These are phyloP conservation scores for Cyphotilapia sp. DNA, from an alignment of 2,113 vertebrate species.

Conservation along the genomic window DNA sequence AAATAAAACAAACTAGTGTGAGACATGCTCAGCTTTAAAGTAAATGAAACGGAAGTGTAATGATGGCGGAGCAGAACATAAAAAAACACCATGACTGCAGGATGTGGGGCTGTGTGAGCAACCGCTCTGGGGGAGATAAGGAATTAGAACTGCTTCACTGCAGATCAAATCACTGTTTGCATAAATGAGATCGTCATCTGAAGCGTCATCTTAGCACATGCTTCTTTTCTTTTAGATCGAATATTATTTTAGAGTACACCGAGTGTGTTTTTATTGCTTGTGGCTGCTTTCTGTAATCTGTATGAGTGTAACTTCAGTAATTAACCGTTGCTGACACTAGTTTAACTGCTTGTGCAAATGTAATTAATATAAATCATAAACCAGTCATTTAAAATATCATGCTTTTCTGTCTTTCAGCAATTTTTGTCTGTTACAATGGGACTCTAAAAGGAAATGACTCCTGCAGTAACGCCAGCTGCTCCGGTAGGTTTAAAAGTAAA, in stretches of 20 bases:
- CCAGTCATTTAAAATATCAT: not conserved
- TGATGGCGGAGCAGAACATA: not conserved
- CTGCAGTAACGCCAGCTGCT: slow-evolving; percentile 16
- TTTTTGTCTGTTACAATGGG: not conserved
- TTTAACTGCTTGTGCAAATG: not conserved
- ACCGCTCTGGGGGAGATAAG: not conserved
- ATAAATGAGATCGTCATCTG: not conserved
- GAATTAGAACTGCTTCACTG: not conserved
- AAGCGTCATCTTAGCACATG: not conserved
- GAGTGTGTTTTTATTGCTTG: not conserved
- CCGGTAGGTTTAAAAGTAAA: slow-evolving; percentile 13
- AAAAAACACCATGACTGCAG: not conserved
- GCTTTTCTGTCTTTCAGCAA: slow-evolving; percentile 12
- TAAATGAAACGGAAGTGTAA: not conserved
- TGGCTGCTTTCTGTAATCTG: not conserved
- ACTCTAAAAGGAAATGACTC: not conserved
- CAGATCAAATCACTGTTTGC: not conserved
- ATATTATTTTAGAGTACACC: rapidly evolving
- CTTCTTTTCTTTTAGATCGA: not conserved
- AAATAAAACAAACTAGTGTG: not conserved
- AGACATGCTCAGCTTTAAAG: not conserved
- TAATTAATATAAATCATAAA: not conserved
- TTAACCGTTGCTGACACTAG: not conserved
- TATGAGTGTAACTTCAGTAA: not conserved
- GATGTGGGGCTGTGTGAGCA: not conserved